Evolutionary conservation across 2,797 vertebrate species (phyloP), one percentile per base, ranked within the genome.

Genomic region (Kryptopterus vitreolus): DNA sequence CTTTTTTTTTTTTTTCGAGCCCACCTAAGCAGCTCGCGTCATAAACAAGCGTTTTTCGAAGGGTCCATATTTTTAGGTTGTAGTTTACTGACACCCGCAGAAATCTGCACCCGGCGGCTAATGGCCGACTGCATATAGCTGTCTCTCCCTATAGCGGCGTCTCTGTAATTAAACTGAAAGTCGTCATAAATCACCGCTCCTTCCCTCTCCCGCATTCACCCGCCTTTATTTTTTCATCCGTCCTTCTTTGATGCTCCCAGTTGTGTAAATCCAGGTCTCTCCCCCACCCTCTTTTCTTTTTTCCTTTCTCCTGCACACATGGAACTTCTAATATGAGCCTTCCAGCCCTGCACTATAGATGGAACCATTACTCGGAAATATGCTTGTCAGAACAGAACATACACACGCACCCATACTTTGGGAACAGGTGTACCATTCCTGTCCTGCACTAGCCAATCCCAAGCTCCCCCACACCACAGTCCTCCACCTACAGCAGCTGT

Each of bases 141-240:
- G 81, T 84, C 80, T 87, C 87, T 87, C 85, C 89, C 89, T 89
- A 86, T 85, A 83, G 85, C 88, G 80, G 84, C 87, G 85, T 82
- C 89, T 85, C 89, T 89, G 89, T 93, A 92, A 93, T 94, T 93
- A 92, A 93, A 93, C 90, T 92, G 92, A 93, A 92, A 93, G 92
- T 92, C 83, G 83, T 89, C 90, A 91, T 94, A 93, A 94, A 93
- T 94, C 92, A 92, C 83, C 86, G 75, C 66, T 89, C 84, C 79
- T 85, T 68, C 72, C 72, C 72, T 75, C 70, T 68, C 55, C 65
- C 52, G n/a, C 53, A 84, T 81, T 31, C 61, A 78, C 80, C 80
- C 77, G 69, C 82, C 83, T 83, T 76, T 46, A 57, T 63, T 70
- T 61, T n/a, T 69, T 81, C 66, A 82, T 78, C 85, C 53, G 81